Base-by-base conservation (phyloP, 2,888 invertebrate species). In the Hoplodrina ambigua region DNA sequence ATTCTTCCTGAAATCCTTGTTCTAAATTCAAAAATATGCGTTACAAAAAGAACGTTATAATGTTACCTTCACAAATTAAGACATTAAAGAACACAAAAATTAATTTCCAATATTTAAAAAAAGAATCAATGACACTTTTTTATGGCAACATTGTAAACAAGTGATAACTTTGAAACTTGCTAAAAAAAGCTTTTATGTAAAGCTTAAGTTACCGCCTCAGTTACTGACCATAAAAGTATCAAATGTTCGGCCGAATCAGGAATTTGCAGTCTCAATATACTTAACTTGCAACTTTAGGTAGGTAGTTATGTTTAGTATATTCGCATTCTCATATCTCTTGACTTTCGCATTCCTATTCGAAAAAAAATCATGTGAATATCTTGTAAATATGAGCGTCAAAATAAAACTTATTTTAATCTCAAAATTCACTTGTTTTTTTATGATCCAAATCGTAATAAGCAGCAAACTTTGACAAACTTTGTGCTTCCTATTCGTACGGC, bases 1-100 rank as follows among this genome's bases (percentile, higher is more conserved):
- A 30, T 17, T 52, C 1, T 49, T 49, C 25, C 54, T 25, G 75
- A 67, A 55, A 75, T 67, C 72, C 75, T 72, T 75, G 72, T 19
- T 11, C 72, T 59, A 8, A 44, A 58, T 66, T 17, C 56, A 64
- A 73, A 73, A 73, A 62, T 54, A 15, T 19, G 13, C 8, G 8
- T 33, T 4, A 19, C 11, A 1, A 25, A 72, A 37, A 19, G 1
- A 19, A 17, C 19, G 25, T 69, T 53, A 53, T 37, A 69, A 46
- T 17, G 0, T 62, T 49, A 41, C 70, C 54, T 73, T 70, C 41
- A 15, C 8, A 55, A 73, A 50, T 50, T 0, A 19, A 74, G 11
- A 44, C 25, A 59, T 66, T 55, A 59, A 66, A 62, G 5, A 44
- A 11, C 33, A 25, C 60, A 30, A 54, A 49, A 0, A 11, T 37